A percentile compares a stretch with the other conserved stretches of the same genome.
These are phyloP conservation scores for Fopius arisanus DNA, from an alignment of 1,140 invertebrate genomes.

Conservation along the genomic window DNA sequence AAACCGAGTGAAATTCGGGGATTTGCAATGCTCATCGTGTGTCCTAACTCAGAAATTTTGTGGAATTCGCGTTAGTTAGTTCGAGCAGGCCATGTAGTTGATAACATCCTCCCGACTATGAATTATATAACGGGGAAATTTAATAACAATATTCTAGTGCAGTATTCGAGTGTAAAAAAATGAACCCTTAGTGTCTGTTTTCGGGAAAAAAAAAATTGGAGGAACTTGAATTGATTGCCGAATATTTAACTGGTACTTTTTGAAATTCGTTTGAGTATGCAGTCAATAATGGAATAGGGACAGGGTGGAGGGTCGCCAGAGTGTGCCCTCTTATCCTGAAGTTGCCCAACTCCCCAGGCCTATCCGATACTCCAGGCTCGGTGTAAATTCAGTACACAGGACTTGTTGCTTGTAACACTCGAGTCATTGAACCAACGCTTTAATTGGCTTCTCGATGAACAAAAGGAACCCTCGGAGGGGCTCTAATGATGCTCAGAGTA, in stretches of 20 bases:
- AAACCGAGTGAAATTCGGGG: not conserved
- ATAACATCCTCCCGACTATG: no score
- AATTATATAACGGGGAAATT: no score
- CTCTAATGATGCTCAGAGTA: not conserved
- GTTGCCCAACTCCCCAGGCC: not conserved
- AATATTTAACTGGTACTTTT: no score
- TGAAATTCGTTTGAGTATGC: not conserved
- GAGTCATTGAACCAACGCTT: slow-evolving; percentile 3
- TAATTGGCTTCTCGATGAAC: not conserved
- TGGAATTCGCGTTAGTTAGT: no score
- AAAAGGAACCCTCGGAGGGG: not conserved
- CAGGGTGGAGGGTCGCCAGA: not conserved
- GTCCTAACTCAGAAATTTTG: no score
- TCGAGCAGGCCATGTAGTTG: no score
- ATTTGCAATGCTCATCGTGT: not conserved
- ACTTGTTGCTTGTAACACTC: slow-evolving; percentile 11
- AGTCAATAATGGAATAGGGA: not conserved
- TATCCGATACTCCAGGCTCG: not conserved
- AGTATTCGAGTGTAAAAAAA: no score
- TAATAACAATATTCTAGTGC: no score
- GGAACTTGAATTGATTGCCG: no score
- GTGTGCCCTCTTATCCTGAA: not conserved
- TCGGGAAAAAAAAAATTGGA: no score
- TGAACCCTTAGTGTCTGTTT: no score
- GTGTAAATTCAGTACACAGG: not conserved